Base-by-base conservation (phyloP, 2,888 invertebrate species). In the Mellilla xanthometata region DNA sequence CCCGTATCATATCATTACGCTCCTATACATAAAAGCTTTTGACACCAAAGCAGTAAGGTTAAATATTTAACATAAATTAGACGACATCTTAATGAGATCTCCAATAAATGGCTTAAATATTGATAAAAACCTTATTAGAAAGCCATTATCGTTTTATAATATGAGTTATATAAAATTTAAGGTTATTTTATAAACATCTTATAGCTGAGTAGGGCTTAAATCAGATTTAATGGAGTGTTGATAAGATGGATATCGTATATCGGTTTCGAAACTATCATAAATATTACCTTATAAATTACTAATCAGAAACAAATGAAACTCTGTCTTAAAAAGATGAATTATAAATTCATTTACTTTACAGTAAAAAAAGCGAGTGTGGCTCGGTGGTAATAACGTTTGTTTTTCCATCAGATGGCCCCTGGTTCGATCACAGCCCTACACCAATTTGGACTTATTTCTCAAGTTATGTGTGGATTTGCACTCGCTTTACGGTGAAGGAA, bases 11-110 rank as follows among this genome's bases (percentile, higher is more conserved):
- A 35, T 13, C 22, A 36, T 7, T 39, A 31, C 23, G 13, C 23
- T 24, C 11, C 3, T 26, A 24, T 11, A 38, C 15, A 15, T 46
- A 38, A 33, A 46, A 41, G 36, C 36, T 41, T 41, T 41, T 41
- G 41, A 47, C 41, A 55, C 54, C 63, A 57, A 56, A 24, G 53
- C 39, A 47, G 48, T 41, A 49, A 47, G 67, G 65, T 69, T 70
- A 69, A 57, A 62, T 53, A 52, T 49, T 47, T 52, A 47, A 57
- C 66, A 67, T 73, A 73, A 73, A 68, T 72, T 62, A 61, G 60
- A 45, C 41, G 47, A 56, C 51, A 70, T 66, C 70, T 70, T 64
- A 71, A 72, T 65, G 64, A 68, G 70, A 71, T 71, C 68, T 66
- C 40, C 38, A 59, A 60, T 57, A 57, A 56, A 52, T 52, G 38